Percentiles rank a stretch among this genome's conserved stretches.
Conservation (phyloP, 2,113 vertebrate genomes). For the Natator depressus region DNA sequence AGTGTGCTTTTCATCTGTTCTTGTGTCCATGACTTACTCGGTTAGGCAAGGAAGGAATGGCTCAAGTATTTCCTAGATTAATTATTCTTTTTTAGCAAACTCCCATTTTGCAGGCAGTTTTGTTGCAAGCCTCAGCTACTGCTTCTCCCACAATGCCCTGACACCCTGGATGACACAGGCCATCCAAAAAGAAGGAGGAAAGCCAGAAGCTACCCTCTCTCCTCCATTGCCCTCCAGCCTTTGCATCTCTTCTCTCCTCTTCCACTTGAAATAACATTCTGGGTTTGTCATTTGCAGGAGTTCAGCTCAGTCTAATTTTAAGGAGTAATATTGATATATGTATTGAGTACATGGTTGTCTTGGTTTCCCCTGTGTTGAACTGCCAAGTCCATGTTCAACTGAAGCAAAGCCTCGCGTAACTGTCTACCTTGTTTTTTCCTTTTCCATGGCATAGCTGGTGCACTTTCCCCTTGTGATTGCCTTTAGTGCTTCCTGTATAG, state of each 20-base stretch:
- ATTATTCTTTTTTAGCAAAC: neutral
- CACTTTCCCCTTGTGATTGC: conserved; percentile 37
- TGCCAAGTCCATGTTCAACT: neutral
- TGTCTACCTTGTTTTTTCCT: conserved; percentile 18
- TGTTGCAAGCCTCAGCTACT: neutral
- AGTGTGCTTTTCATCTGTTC: neutral
- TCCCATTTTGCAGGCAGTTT: neutral
- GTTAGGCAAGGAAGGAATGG: conserved; percentile 11
- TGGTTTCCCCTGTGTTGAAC: neutral
- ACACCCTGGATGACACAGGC: neutral
- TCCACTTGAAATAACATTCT: neutral
- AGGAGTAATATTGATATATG: neutral
- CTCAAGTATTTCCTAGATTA: conserved; percentile 30
- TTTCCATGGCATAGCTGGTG: neutral
- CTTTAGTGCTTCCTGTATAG: conserved; percentile 26
- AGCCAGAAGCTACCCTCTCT: neutral
- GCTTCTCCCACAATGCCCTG: neutral
- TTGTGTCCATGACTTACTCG: conserved; percentile 21
- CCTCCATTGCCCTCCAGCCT: neutral
- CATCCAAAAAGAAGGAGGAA: neutral
- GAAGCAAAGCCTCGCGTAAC: neutral
- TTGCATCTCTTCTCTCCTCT: neutral
- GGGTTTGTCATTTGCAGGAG: neutral
- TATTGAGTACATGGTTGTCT: neutral
- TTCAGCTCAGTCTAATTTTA: neutral